Base-by-base conservation (phyloP, 2,888 invertebrate genomes). In the Malachius bipustulatus region DNA sequence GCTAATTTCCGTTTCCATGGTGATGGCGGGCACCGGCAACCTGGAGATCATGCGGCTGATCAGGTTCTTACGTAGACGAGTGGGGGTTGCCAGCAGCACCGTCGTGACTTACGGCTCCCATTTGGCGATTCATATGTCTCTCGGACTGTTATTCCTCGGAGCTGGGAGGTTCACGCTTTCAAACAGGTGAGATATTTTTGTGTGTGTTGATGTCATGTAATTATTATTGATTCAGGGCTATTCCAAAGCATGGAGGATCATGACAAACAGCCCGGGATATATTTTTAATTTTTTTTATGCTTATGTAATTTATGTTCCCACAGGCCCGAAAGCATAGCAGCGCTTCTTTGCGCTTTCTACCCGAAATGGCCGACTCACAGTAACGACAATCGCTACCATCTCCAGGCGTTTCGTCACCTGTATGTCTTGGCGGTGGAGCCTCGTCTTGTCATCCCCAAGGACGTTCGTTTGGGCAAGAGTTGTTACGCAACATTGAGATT, bases 321-420 rank as follows among this genome's bases (percentile, higher is more conserved):
- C n/a, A n/a, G 6, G 24, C 82, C 89, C 2, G 74, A 77, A 19
- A 80, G 91, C 0, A 75, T 97, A 4, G 96, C 93, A 0, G 88
- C 91, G 0, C 64, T 97, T 40, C 67, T 98, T 27, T 87, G 89
- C 49, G 85, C 97, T 0, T 82, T 96, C 59, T 98, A 91, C 63
- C 98, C 98, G 1, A 91, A 94, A 59, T 96, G 91, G 63, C 94
- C 96, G 11, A 89, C 84, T 1, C 91, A 93, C 56, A 90, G 91
- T 51, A 89, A 88, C 55, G 97, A 98, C 52, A 97, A 97, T 60
- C 79, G 93, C 46, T 94, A 94, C 58, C 97, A 98, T 60, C 67
- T 98, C 36, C 97, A 98, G 72, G 96, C 97, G 0, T 81, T 98
- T 54, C 71, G 97, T 2, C 97, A 98, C 62, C 68, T 98, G 13